Conservation (phyloP, 1,140 invertebrate genomes). For the Cardiocondyla obscurior region DNA sequence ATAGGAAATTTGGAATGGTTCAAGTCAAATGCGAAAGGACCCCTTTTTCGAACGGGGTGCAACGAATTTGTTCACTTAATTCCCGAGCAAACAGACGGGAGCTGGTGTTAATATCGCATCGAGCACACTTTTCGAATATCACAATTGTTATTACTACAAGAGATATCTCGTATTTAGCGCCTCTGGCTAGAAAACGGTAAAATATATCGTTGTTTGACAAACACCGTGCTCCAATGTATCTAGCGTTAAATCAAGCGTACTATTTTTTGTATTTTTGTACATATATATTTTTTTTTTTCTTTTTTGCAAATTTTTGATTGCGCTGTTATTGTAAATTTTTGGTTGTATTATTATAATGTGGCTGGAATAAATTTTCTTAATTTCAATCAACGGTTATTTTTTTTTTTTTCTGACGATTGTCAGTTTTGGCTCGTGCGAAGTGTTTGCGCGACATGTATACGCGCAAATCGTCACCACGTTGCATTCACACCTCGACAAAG, state of each 20-base stretch:
- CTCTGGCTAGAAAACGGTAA: not conserved
- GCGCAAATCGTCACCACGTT: conserved; percentile 23
- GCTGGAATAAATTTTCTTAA: not conserved
- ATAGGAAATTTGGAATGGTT: not conserved
- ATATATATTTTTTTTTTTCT: too few species aligned
- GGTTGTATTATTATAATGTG: not conserved
- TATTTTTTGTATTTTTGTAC: too few species aligned
- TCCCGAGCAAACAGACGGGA: not conserved
- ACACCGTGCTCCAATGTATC: not conserved
- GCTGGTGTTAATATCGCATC: not conserved
- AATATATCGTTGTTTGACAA: not conserved
- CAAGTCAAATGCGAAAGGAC: not conserved
- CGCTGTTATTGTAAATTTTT: too few species aligned
- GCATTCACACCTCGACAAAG: not conserved
- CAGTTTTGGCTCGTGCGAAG: not conserved
- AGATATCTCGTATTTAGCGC: not conserved
- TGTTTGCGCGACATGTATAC: conserved; percentile 2
- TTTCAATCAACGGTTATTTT: not conserved
- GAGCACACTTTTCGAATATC: not conserved
- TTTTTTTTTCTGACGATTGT: not conserved
- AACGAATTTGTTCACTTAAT: not conserved
- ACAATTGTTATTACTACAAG: not conserved
- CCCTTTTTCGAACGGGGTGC: too few species aligned
- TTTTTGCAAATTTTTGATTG: too few species aligned
- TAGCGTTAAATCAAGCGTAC: not conserved